Evolutionary conservation across 2,888 invertebrate genomes (phyloP), one percentile per base, ranked within the genome.

Genomic region (Callimorpha dominula): DNA sequence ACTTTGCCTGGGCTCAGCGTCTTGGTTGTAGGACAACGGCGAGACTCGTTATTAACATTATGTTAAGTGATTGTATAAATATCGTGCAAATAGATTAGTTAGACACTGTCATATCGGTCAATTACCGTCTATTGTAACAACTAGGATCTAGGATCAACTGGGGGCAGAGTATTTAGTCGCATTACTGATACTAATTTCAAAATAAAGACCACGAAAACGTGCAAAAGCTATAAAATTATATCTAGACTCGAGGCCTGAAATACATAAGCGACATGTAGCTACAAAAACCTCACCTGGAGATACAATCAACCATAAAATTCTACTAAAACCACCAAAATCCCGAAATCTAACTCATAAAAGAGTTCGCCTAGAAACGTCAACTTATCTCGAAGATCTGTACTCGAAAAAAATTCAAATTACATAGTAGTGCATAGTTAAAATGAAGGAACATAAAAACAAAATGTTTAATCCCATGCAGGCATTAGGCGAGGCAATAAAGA

Each of bases 41-140:
- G 80, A 77, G 80, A 85, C 80, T 84, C 75, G 84, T 81, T 80
- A 84, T 81, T 86, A 83, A 81, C 82, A 85, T 85, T 84, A 83
- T 82, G 84, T 84, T 87, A 86, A 87, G 85, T 85, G 80, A 86
- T 86, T 83, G 84, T 82, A 86, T 87, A 87, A 87, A 86, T 84
- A 86, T 82, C 72, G 85, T 82, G 85, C 86, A 82, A 86, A 85
- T 84, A 14, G 12, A 60, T 31, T 60, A 85, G 77, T 80, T 74
- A 71, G 75, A 60, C 70, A 72, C 65, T 74, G 62, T 74, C 52
- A 12, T 14, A 75, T 80, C 73, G 77, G 70, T 75, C 72, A 70
- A 72, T 66, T 68, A 68, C 42, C 60, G 70, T 78, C 63, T 66
- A 49, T 20, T 63, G 62, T 46, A 68, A 50, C 60, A 70, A 66